Evolutionary conservation across 1,140 invertebrate genomes (phyloP).

Genomic region (Eriocheir sinensis): DNA sequence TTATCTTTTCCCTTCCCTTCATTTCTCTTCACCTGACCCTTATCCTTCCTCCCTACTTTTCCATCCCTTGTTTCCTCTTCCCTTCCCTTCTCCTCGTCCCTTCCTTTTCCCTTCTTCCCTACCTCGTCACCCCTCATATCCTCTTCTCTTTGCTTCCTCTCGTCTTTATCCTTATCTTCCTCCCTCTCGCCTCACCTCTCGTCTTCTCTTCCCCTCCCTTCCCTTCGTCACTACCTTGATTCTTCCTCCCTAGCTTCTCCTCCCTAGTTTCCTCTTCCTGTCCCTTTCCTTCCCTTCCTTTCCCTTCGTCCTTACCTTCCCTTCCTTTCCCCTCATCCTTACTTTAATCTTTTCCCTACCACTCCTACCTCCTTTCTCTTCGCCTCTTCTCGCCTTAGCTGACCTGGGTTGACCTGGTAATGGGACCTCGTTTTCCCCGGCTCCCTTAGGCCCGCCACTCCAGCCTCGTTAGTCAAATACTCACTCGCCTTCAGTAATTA

Average conservation of each 20-base stretch:
- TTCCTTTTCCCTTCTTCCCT: neutral
- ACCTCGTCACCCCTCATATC: neutral
- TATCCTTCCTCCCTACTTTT: too few relatives aligned
- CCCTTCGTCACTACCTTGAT: neutral
- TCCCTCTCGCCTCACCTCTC: neutral
- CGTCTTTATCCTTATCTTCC: neutral
- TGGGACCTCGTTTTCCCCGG: constrained; percentile 16
- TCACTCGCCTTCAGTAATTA: neutral
- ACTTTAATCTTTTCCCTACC: neutral
- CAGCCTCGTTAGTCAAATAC: neutral
- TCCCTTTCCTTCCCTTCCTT: neutral
- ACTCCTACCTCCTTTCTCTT: neutral
- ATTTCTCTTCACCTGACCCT: neutral
- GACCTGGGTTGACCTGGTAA: neutral
- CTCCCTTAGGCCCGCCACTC: neutral
- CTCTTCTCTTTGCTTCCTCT: neutral
- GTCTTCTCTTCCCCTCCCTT: neutral
- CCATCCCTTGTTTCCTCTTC: neutral
- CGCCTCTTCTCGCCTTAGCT: too few relatives aligned
- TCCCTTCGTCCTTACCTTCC: neutral
- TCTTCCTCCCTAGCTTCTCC: neutral
- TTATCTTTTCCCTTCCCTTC: neutral
- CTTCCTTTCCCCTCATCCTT: neutral
- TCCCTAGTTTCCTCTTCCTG: neutral
- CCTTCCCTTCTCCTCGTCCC: neutral